Evolutionary conservation across 2,888 invertebrate species (phyloP).

Genomic region (Metellina segmentata): DNA sequence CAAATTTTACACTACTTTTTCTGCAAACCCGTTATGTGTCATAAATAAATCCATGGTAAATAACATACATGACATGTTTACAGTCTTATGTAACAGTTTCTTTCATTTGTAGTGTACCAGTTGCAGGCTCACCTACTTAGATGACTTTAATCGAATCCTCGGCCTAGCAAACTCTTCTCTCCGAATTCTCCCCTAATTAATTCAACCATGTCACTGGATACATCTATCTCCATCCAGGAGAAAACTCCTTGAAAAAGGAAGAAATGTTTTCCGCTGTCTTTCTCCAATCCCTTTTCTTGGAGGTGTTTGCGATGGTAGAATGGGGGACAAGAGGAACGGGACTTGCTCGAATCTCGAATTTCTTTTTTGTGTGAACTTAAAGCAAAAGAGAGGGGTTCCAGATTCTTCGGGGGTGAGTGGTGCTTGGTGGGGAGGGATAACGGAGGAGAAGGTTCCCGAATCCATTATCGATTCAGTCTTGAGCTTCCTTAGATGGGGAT

Average conservation of each 20-base stretch:
- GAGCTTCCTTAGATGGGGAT: conserved; percentile 67
- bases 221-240: neutral
- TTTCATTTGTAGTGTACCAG: neutral
- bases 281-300: neutral
- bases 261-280: neutral
- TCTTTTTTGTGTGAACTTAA: conserved; percentile 17
- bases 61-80: too few relatives aligned
- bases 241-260: neutral
- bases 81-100: too few relatives aligned
- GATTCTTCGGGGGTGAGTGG: neutral
- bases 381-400: conserved; percentile 3
- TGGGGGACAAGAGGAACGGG: neutral
- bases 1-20: too few relatives aligned
- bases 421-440: neutral
- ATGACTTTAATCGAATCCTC: neutral
- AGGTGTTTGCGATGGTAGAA: neutral
- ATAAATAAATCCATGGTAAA: too few relatives aligned
- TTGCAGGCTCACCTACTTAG: neutral
- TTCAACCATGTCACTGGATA: neutral
- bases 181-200: neutral
- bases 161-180: neutral
- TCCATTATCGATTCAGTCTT: conserved; percentile 67
- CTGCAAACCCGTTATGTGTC: too few relatives aligned
- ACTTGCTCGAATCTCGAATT: conserved; percentile 6
- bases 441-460: conserved; percentile 23